phyloP scores from a whole-genome alignment of 2,797 vertebrate species.

The Sebastes miniatus region DNA sequence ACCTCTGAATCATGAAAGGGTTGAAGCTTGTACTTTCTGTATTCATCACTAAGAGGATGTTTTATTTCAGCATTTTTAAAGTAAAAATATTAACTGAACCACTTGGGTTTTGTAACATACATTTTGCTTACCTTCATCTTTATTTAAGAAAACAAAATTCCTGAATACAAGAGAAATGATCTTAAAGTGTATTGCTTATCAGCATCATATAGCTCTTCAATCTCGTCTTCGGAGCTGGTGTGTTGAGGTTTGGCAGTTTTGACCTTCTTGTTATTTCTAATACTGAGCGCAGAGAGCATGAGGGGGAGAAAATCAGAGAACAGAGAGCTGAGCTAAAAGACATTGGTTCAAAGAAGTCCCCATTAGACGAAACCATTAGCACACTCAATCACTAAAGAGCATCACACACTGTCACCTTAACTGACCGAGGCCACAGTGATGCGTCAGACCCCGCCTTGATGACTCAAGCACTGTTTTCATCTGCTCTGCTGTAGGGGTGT shows the following conservation, averaged over 20 bases:
- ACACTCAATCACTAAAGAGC: conserved; percentile 1
- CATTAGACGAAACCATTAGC: conserved; percentile 9
- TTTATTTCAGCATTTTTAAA: not conserved
- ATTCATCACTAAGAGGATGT: conserved; percentile 4
- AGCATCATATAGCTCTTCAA: not conserved
- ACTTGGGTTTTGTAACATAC: not conserved
- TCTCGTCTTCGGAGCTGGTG: not conserved
- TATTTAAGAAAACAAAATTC: not conserved
- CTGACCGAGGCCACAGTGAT: conserved; percentile 1
- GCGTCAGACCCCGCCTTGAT: not conserved
- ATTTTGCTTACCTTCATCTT: not conserved
- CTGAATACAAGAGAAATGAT: not conserved
- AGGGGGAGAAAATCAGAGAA: conserved; percentile 1
- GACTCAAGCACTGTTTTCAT: not conserved
- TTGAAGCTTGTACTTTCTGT: not conserved
- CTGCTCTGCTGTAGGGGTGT: not conserved
- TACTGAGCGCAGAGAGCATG: not conserved
- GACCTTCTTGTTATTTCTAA: not conserved
- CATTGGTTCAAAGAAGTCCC: not conserved
- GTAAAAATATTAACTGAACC: not conserved
- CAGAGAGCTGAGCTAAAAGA: not conserved
- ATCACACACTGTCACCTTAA: conserved; percentile 9
- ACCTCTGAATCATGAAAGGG: not conserved
- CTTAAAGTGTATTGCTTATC: not conserved
- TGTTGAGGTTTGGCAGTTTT: not conserved